Base-by-base conservation (phyloP, 1,140 invertebrate species). In the Diachasma alloeum region DNA sequence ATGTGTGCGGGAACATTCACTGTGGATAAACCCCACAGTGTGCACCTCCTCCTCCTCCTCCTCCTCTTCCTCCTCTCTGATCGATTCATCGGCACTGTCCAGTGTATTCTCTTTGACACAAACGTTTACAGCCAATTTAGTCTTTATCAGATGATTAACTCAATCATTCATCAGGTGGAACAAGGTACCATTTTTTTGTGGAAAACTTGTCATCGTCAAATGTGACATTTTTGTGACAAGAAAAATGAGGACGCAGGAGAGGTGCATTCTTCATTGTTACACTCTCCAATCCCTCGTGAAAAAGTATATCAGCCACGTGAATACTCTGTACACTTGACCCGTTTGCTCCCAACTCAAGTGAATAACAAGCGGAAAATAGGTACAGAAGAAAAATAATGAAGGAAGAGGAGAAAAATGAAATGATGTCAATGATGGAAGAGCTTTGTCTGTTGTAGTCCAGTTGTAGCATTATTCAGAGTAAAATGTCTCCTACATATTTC, bases 281-380 rank as follows among this genome's bases (percentile, higher is more conserved):
- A 56, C 1, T 56, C 15, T 19, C 24, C 0, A 63, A 26, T 63
- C 15, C 59, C 6, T 13, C 24, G 59, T 31, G 13, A 26, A 63
- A 26, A 63, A 63, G 59, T 26, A 63, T 26, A 63, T 26, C 8
- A 63, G 59, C 22, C 59, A 63, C 59, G 24, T 63, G 59, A 63
- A 63, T 63, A 63, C 22, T 19, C n/a, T 6, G 59, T 63, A 63
- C 59, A 63, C 59, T 63, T 63, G 59, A 63, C 59, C 59, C 59
- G 8, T 63, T 63, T 19, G 1, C 48, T 22, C 15, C 4, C 24
- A 63, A 10, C 59, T 63, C 22, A 26, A 63, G 59, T 63, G 59
- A 63, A 31, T 63, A 63, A 63, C 24, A 63, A 63, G 59, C 24
- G 0, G 24, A 63, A 63, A 63, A 63, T 56, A 63, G 24, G 19